A percentile compares a stretch with the other conserved stretches of the same genome.
Conservation (phyloP, 2,113 vertebrate genomes). For the Callocephalon fimbriatum region DNA sequence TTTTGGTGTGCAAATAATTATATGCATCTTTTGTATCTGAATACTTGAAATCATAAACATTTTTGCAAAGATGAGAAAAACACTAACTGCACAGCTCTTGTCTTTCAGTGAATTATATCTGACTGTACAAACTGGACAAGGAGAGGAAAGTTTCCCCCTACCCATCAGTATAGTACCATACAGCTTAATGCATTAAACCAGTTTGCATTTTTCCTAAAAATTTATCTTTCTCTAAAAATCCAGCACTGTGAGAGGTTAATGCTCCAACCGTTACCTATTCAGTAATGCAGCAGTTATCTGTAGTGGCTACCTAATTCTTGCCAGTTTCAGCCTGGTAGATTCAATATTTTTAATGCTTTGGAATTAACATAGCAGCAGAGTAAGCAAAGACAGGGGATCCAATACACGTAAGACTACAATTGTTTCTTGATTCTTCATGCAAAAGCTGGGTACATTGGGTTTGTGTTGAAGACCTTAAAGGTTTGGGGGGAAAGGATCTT, state of each 20-base stretch:
- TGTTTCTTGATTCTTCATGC: neutral
- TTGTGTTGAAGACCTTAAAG: neutral
- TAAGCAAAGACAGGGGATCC: neutral
- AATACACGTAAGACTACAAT: fast-evolving
- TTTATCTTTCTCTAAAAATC: neutral
- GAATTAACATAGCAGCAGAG: neutral
- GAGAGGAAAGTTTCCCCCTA: neutral
- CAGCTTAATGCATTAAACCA: neutral
- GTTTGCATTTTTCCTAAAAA: neutral
- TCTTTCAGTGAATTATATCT: neutral
- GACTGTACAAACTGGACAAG: neutral
- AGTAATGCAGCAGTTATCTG: neutral
- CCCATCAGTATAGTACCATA: neutral
- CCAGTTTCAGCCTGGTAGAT: neutral
- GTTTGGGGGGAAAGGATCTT: neutral
- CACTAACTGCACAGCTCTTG: neutral
- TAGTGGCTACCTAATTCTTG: neutral
- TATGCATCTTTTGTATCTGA: neutral
- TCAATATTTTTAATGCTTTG: neutral
- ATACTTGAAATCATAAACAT: neutral
- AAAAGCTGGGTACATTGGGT: neutral
- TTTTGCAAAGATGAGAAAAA: neutral
- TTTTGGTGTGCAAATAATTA: neutral
- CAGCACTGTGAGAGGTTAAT: neutral
- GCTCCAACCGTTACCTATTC: neutral